Percentiles rank a stretch among this genome's conserved stretches.
These are phyloP conservation scores for Porites cylindrica DNA, from an alignment of 92 coral and sea anemone genomes.

Conservation along the genomic window DNA sequence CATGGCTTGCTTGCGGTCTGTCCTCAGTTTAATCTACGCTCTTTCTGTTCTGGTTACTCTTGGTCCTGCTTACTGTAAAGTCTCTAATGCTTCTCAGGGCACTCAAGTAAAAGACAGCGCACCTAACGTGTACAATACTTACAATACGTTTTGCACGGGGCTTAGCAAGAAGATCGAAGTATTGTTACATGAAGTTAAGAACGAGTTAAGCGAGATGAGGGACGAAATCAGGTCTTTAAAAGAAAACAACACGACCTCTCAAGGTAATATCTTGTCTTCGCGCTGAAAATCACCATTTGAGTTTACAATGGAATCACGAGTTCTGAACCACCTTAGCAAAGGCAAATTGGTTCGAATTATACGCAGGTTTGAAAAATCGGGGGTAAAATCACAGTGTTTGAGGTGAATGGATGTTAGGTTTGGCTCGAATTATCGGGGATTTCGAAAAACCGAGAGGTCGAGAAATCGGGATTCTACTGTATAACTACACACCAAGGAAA, in stretches of 20 bases:
- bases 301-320: background rate
- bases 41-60: background rate
- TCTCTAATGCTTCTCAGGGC: background rate
- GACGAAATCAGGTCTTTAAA: conserved; percentile 3
- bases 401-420: no score
- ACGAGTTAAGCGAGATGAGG: conserved; percentile 6
- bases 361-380: background rate
- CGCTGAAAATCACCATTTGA: background rate
- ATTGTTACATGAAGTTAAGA: background rate
- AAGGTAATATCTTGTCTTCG: background rate
- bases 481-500: no score
- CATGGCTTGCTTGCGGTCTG: background rate
- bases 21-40: background rate
- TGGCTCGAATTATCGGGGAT: no score
- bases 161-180: background rate
- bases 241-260: background rate
- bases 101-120: background rate
- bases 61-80: background rate
- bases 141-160: background rate
- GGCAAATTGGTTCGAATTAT: no score
- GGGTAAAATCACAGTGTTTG: no score
- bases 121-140: background rate
- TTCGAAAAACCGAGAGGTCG: no score
- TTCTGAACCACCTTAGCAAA: no score
- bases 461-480: no score